Percentiles rank a stretch among this genome's conserved stretches.
Conservation (phyloP, 2,888 invertebrate species). For the Synanthedon tipuliformis region DNA sequence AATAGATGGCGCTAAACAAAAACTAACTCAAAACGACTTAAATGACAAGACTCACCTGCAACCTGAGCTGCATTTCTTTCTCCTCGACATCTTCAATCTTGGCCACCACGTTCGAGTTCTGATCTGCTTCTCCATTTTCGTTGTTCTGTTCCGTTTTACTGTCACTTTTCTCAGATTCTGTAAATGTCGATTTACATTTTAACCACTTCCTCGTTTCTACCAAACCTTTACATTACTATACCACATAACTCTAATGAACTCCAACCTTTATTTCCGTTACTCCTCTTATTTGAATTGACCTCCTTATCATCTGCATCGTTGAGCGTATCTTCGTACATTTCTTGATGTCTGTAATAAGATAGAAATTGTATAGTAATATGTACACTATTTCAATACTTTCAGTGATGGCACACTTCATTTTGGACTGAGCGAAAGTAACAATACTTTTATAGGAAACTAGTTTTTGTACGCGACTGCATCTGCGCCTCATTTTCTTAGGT, state of each 20-base stretch:
- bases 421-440: background rate
- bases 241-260: background rate
- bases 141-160: slow-evolving; percentile 20
- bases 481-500: no score
- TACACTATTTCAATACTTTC: background rate
- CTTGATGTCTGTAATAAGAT: slow-evolving; percentile 38
- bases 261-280: slow-evolving; percentile 33
- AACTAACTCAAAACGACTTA: no score
- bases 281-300: slow-evolving; percentile 43
- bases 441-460: no score
- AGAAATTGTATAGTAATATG: background rate
- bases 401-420: no score
- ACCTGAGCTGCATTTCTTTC: slow-evolving; percentile 38
- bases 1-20: no score
- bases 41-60: slow-evolving; percentile 38
- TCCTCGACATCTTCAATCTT: slow-evolving; percentile 45
- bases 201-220: background rate
- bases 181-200: background rate
- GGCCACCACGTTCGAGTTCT: slow-evolving; percentile 53
- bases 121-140: slow-evolving; percentile 41
- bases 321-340: slow-evolving; percentile 48
- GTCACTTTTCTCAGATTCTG: slow-evolving; percentile 15
- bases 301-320: slow-evolving; percentile 50
- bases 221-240: no score
- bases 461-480: no score